These are phyloP conservation scores for Drosophila phalerata DNA, from an alignment of 2,888 invertebrate genomes.

Conservation along the genomic window DNA sequence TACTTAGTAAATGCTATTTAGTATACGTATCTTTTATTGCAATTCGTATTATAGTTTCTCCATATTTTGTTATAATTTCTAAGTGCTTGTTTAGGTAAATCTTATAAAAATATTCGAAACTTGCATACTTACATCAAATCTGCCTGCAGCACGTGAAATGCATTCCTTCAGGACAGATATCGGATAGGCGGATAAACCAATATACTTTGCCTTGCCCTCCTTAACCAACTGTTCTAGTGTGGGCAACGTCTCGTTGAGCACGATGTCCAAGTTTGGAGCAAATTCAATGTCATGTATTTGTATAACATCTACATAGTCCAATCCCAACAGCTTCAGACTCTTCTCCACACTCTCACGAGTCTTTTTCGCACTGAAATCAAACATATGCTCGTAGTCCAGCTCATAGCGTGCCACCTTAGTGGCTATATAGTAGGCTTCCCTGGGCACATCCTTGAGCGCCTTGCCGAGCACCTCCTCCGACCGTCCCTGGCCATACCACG, in stretches of 20 bases:
- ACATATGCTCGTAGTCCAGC: constrained; percentile 89
- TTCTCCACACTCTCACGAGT: constrained; percentile 91
- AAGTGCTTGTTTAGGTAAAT: no score
- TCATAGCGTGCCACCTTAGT: constrained; percentile 97
- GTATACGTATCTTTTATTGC: background rate
- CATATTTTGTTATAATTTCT: no score
- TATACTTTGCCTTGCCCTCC: constrained; percentile 90
- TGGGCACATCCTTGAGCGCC: constrained; percentile 92
- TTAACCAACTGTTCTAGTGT: constrained; percentile 91
- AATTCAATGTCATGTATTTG: constrained; percentile 98
- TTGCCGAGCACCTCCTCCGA: constrained; percentile 94
- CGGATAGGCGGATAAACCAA: constrained; percentile 96
- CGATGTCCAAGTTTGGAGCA: constrained; percentile 90
- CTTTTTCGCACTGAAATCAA: constrained; percentile 93
- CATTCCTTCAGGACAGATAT: constrained; percentile 91
- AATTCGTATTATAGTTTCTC: background rate
- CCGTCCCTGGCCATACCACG: constrained; percentile 96
- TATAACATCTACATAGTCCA: constrained; percentile 95
- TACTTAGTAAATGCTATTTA: no score
- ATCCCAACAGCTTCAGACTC: constrained; percentile 90
- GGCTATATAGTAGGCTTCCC: constrained; percentile 94
- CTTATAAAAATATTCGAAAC: no score
- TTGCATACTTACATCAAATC: constrained; percentile 79
- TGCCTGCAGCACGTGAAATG: constrained; percentile 87
- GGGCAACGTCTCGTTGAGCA: constrained; percentile 95